A percentile compares a stretch with the other conserved stretches of the same genome.
These are phyloP conservation scores for Pomatostomus ruficeps DNA, from an alignment of 2,113 vertebrate species.

Conservation along the genomic window DNA sequence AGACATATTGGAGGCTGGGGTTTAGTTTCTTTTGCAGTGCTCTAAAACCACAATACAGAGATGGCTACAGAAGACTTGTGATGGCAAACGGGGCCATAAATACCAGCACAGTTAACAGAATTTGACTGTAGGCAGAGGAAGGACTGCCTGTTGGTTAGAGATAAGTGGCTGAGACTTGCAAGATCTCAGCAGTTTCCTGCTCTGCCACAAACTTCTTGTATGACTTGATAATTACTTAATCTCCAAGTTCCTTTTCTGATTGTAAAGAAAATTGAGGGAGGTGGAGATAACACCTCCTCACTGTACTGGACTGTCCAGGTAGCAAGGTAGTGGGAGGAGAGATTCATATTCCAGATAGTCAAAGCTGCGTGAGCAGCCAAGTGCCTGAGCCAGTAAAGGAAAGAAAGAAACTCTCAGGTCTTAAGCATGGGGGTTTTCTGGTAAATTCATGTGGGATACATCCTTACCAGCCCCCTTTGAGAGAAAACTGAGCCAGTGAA, in stretches of 20 bases:
- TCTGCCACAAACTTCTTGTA: background rate
- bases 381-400: background rate
- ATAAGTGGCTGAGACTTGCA: background rate
- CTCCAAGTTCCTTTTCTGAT: background rate
- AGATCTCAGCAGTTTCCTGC: slow-evolving; percentile 16
- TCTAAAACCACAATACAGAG: background rate
- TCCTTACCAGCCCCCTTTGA: background rate
- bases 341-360: background rate
- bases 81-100: background rate
- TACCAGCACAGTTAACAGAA: background rate
- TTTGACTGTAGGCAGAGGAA: background rate
- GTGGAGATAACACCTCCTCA: background rate
- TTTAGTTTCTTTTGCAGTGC: background rate
- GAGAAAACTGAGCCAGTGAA: background rate
- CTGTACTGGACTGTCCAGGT: background rate
- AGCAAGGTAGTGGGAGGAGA: background rate
- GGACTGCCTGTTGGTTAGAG: background rate
- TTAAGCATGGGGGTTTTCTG: background rate
- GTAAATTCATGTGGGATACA: background rate
- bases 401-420: background rate
- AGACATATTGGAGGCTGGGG: background rate
- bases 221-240: slow-evolving; percentile 13
- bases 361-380: background rate
- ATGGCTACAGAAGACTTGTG: background rate
- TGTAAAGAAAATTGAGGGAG: slow-evolving; percentile 17